Base-by-base conservation (phyloP, 2,113 vertebrate species). In the Typhlomys cinereus region DNA sequence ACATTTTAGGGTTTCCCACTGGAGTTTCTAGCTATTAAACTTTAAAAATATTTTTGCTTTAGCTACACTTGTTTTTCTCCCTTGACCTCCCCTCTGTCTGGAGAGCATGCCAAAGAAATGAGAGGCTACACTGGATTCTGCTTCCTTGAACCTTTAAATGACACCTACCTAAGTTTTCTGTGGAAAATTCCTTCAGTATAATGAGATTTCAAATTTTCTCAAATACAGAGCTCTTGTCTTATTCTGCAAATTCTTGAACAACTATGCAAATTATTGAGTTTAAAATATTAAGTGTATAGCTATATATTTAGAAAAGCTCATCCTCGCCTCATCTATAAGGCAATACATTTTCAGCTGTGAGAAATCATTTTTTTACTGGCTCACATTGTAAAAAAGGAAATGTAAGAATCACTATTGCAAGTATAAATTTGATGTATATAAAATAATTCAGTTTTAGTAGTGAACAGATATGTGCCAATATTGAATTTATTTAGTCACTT, bases 1-100 rank as follows among this genome's bases (percentile, higher is more conserved):
- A 83, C 7, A 36, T 62, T 79, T 78, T 34, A 36, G 4, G 61
- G 20, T 76, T 78, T 89, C 52, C 14, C 18, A 50, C 6, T 88
- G 41, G 29, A 76, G 75, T 89, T 93, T 83, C 23, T 76, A 67
- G 41, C 14, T 76, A 54, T 20, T 84, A 15, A 67, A 31, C 59
- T 90, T 91, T 83, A 13, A 79, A 91, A 89, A 74, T 76, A 61
- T 46, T 81, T 92, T 88, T 92, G 50, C 1, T 11, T 23, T 83
- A 74, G 20, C 54, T 41, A 6, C 0, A 29, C 7, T 64, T 89
- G 79, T 46, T n/a, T 61, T 23, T 14, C 7, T 64, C 1, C 2
- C 10, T 84, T 48, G 2, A 52, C 46, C 0, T n/a, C n/a, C 1
- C 0, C 64, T 69, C 4, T 84, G 39, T 90, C 81, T 95, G 69